Percentiles rank a stretch among this genome's conserved stretches.
Conservation (phyloP, 2,797 vertebrate species). For the Hipposideros larvatus region DNA sequence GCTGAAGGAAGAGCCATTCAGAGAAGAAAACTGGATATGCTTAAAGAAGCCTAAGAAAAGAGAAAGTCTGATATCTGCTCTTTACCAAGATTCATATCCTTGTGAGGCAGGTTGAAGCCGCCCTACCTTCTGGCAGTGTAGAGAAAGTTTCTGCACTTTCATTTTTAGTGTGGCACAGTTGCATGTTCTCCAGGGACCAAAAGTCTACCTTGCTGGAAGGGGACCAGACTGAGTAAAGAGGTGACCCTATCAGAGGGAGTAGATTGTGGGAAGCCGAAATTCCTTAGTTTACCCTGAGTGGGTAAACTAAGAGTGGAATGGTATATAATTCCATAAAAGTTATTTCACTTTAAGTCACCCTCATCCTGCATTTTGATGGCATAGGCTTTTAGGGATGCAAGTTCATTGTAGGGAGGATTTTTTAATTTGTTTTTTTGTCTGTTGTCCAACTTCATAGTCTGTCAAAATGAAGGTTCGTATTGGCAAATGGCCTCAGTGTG, state of each 20-base stretch:
- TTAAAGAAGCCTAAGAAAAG: not conserved
- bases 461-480: not conserved
- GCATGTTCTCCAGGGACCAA: not conserved
- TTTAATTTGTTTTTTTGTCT: not conserved
- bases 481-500: not conserved
- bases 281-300: not conserved
- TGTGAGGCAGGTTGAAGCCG: not conserved
- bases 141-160: not conserved
- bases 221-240: not conserved
- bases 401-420: not conserved
- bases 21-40: not conserved
- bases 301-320: not conserved
- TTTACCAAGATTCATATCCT: not conserved
- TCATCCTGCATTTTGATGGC: not conserved
- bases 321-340: not conserved
- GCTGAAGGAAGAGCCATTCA: not conserved
- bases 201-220: not conserved
- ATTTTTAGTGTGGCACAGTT: not conserved
- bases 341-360: not conserved
- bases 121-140: not conserved
- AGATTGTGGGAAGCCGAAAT: not conserved
- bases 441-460: not conserved
- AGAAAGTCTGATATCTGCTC: not conserved
- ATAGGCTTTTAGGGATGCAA: not conserved
- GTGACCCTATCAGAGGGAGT: not conserved